Evolutionary conservation across 2,797 vertebrate species (phyloP), one percentile per base, ranked within the genome.

Genomic region (Leptatherina wallacei): DNA sequence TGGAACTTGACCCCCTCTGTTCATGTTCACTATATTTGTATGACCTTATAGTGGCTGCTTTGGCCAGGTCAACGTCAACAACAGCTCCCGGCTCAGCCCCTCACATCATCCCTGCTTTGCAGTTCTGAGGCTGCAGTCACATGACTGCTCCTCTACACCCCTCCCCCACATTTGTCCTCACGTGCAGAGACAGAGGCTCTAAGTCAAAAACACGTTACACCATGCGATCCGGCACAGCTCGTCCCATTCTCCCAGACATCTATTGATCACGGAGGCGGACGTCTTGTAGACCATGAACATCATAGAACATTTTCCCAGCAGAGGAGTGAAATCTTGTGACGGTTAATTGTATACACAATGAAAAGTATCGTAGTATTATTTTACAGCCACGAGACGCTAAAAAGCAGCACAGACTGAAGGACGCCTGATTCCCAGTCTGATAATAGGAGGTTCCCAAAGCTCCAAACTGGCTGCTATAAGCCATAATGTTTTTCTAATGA

Each of bases 41-140:
- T 58, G 56, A 38, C 24, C 27, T 16, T 30, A 13, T 47, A 47
- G 5, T 30, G 52, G 61, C 29, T 13, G n/a, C 58, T 65, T 38
- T 12, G 3, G 38, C 49, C 36, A 20, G 9, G n/a, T 24, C 69
- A 35, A 42, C 44, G 60, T 38, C 64, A 72, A 76, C 74, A 84
- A 59, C 78, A 83, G 54, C 70, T 54, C 32, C 51, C 60, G 20
- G 11, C 58, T 61, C 61, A 51, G 61, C 65, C 33, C 54, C 38
- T 73, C 56, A 51, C 61, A 61, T 67, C 69, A 32, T 68, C 61
- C 52, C 66, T 40, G 42, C 52, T 65, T 27, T 59, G 36, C 47
- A 22, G 68, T 84, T 82, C 87, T 79, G 62, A 32, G 55, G 64
- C 64, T 51, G 5, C 0, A 60, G 74, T 87, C 92, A 88, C 81